Evolutionary conservation across 2,888 invertebrate species (phyloP).

Genomic region (Zaprionus bogoriensis): DNA sequence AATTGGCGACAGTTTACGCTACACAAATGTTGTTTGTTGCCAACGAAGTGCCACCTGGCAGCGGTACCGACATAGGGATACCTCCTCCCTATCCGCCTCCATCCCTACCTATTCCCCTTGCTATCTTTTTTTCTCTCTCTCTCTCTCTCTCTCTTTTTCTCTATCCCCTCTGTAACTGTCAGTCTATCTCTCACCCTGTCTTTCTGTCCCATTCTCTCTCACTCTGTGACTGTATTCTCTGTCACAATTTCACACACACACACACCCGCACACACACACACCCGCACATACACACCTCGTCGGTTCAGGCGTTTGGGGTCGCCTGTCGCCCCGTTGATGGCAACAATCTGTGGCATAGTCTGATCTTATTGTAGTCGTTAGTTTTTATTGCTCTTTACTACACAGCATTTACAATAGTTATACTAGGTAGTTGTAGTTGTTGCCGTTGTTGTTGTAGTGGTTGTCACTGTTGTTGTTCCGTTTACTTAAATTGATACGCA

Average conservation of each 20-base stretch:
- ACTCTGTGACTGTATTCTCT: background rate
- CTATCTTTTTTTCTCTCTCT: background rate
- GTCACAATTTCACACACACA: no score
- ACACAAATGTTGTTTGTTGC: conserved; percentile 44
- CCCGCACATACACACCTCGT: conserved; percentile 17
- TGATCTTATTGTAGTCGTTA: conserved; percentile 57
- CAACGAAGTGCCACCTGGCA: conserved; percentile 43
- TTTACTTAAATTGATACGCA: conserved; percentile 74
- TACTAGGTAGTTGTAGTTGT: conserved; percentile 7
- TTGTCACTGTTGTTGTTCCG: conserved; percentile 21
- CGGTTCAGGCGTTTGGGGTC: conserved; percentile 42
- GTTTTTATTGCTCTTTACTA: conserved; percentile 54
- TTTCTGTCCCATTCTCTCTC: background rate
- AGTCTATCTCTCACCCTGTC: background rate
- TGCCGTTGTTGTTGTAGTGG: conserved; percentile 18
- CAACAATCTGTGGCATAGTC: conserved; percentile 57
- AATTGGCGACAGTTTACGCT: conserved; percentile 62
- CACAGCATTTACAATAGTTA: conserved; percentile 32
- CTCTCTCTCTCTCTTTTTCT: background rate
- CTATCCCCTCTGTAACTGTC: conserved; percentile 22
- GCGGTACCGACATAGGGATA: background rate
- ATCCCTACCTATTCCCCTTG: background rate
- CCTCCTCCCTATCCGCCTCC: background rate
- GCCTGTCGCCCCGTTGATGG: conserved; percentile 39
- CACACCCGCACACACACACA: conserved; percentile 5